phyloP scores from a whole-genome alignment of 2,113 vertebrate genomes.

The Pyxicephalus adspersus region DNA sequence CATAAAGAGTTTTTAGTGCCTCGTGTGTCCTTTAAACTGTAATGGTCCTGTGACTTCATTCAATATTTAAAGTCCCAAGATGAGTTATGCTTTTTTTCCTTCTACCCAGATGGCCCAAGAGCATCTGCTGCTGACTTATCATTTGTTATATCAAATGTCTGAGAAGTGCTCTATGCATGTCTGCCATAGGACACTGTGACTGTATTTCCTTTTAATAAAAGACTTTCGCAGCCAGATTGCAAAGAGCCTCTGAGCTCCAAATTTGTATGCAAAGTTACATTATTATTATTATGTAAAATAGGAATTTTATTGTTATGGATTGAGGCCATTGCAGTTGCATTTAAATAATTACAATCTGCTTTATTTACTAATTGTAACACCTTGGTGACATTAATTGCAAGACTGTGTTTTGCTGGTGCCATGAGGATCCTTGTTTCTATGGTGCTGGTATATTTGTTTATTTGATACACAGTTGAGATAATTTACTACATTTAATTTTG shows the following conservation, averaged over 20 bases:
- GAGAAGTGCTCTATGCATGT: slow-evolving; percentile 28
- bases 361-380: no score
- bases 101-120: slow-evolving; percentile 47
- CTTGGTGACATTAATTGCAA: no score
- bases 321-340: neutral
- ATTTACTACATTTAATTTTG: no score
- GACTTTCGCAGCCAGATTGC: neutral
- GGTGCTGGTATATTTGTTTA: no score
- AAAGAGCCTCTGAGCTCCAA: neutral
- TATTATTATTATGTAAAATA: neutral
- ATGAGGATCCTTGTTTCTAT: no score
- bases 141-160: slow-evolving; percentile 44
- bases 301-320: neutral
- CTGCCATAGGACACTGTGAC: neutral
- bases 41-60: slow-evolving; percentile 42
- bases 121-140: slow-evolving; percentile 50
- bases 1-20: neutral
- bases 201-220: neutral
- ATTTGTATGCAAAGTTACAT: neutral
- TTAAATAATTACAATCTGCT: neutral
- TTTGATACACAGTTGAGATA: no score
- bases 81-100: slow-evolving; percentile 43
- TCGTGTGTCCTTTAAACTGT: slow-evolving; percentile 36
- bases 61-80: slow-evolving; percentile 49
- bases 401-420: no score